Conservation (phyloP, 2,113 vertebrate species). For the Rhinolophus sinicus region DNA sequence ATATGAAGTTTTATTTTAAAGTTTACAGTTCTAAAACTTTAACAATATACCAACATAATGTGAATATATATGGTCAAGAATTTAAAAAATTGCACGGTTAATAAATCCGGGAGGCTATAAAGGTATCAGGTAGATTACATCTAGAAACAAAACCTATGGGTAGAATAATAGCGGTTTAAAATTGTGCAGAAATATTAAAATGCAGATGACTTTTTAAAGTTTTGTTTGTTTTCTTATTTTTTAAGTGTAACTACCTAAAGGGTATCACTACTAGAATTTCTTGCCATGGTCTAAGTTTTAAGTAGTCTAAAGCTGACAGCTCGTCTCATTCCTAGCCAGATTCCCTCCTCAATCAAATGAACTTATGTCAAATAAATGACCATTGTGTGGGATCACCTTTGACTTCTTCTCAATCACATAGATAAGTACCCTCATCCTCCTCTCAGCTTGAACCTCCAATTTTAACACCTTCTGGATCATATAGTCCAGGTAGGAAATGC, state of each 20-base stretch:
- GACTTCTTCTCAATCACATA: neutral
- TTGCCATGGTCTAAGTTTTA: neutral
- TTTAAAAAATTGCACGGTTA: neutral
- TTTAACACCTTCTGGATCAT: neutral
- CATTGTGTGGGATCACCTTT: neutral
- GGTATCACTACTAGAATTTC: neutral
- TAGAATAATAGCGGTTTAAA: neutral
- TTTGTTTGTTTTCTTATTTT: constrained; percentile 9
- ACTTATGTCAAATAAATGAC: neutral
- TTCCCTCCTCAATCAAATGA: neutral
- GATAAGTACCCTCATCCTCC: neutral
- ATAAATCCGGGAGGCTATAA: neutral
- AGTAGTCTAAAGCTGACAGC: neutral
- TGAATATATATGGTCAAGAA: neutral
- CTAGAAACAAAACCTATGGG: constrained; percentile 8
- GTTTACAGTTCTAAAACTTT: neutral
- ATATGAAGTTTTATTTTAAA: neutral
- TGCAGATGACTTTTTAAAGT: neutral
- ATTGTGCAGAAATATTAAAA: neutral
- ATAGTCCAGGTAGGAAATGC: neutral
- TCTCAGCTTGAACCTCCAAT: neutral
- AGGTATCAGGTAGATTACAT: neutral
- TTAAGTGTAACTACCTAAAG: neutral
- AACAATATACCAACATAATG: neutral
- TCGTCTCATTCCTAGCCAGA: neutral